A percentile compares a stretch with the other conserved stretches of the same genome.
Evolutionary conservation across 1,140 invertebrate species (phyloP).

Genomic region (Wasmannia auropunctata): DNA sequence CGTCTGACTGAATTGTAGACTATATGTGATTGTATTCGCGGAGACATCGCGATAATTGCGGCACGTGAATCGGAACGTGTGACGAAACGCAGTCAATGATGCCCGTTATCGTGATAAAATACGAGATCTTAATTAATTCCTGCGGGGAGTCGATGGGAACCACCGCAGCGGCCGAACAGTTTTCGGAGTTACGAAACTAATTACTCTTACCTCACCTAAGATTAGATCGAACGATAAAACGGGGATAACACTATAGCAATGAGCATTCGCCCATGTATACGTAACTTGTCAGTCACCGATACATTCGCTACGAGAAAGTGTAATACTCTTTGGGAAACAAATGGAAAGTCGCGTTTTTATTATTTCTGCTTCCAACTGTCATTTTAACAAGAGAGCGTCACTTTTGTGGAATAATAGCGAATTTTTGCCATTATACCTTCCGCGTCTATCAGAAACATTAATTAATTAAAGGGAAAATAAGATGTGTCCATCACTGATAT

Average conservation of each 20-base stretch:
- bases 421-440: neutral
- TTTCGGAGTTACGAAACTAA: conserved; percentile 46
- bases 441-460: neutral
- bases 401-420: neutral
- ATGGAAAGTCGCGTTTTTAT: neutral
- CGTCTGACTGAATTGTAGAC: neutral
- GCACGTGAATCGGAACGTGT: conserved; percentile 61
- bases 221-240: neutral
- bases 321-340: neutral
- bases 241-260: neutral
- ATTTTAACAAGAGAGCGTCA: neutral
- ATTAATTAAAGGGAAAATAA: neutral
- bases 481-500: neutral
- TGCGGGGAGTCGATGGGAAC: conserved; percentile 6
- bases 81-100: conserved; percentile 44
- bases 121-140: conserved; percentile 23
- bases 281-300: conserved; percentile 25
- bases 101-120: conserved; percentile 48
- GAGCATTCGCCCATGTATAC: neutral
- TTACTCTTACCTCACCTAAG: conserved; percentile 38
- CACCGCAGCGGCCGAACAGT: neutral
- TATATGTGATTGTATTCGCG: neutral
- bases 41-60: conserved; percentile 40
- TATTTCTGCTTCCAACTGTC: neutral
- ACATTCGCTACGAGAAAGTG: conserved; percentile 13